Conservation (phyloP, 2,888 invertebrate species). For the Adelognathus sp. region DNA sequence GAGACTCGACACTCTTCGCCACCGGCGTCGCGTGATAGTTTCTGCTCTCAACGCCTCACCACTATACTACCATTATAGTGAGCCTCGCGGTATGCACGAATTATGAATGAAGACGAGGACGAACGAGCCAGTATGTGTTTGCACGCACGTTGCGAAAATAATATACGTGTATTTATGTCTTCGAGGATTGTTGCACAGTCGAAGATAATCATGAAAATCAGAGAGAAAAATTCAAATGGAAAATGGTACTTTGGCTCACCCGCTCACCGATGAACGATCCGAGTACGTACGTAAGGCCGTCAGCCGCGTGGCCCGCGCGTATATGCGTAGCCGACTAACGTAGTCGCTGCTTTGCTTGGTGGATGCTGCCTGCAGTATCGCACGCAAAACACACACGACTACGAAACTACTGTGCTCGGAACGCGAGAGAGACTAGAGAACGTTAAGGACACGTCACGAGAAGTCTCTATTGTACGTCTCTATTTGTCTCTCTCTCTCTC, state of each 20-base stretch:
- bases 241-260: background rate
- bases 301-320: background rate
- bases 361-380: background rate
- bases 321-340: background rate
- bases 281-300: background rate
- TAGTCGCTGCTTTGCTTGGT: too few relatives aligned
- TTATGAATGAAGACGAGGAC: background rate
- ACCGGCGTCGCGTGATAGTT: conserved; percentile 40
- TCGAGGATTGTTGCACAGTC: background rate
- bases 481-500: background rate
- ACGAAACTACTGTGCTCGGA: background rate
- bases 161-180: too few relatives aligned
- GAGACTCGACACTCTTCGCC: background rate
- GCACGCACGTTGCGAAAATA: background rate
- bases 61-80: too few relatives aligned
- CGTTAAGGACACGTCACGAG: background rate
- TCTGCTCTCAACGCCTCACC: background rate
- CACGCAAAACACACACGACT: background rate
- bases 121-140: background rate
- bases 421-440: background rate
- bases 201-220: background rate
- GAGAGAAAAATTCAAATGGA: background rate
- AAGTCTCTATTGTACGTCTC: background rate
- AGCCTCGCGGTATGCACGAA: too few relatives aligned
- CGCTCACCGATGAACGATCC: background rate